Conservation (phyloP, 1,140 invertebrate species). For the Aricia agestis region DNA sequence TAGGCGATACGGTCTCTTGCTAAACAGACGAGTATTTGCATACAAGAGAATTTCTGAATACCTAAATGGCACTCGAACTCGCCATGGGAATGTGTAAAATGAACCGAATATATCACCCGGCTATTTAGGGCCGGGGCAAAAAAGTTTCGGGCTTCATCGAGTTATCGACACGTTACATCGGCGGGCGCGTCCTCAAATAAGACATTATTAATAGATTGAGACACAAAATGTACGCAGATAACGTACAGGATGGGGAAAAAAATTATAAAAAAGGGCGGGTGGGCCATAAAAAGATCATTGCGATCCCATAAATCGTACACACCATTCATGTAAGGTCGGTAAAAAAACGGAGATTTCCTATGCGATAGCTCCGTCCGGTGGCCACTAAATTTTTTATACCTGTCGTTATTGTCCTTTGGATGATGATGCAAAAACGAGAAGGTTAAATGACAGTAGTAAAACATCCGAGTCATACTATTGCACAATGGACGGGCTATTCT, state of each 20-base stretch:
- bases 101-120: constrained; percentile 1
- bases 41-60: constrained; percentile 44
- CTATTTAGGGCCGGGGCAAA: constrained; percentile 11
- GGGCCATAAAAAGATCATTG: constrained; percentile 65
- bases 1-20: constrained; percentile 54
- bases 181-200: constrained; percentile 55
- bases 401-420: constrained; percentile 33
- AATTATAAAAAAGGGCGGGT: constrained; percentile 48
- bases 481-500: neutral
- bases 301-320: constrained; percentile 71
- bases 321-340: constrained; percentile 65
- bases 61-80: constrained; percentile 33
- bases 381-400: constrained; percentile 46
- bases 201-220: constrained; percentile 74
- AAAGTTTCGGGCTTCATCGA: constrained; percentile 5
- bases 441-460: constrained; percentile 18
- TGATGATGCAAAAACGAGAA: constrained; percentile 45
- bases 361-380: constrained; percentile 66
- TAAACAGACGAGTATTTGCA: constrained; percentile 50
- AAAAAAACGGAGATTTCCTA: constrained; percentile 71
- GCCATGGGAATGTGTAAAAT: constrained; percentile 21
- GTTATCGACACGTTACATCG: constrained; percentile 8
- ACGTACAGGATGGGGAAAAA: constrained; percentile 42
- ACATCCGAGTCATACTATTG: constrained; percentile 1
- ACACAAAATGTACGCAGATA: constrained; percentile 67